Evolutionary conservation across 2,797 vertebrate species (phyloP).

Genomic region (Trachops cirrhosus): DNA sequence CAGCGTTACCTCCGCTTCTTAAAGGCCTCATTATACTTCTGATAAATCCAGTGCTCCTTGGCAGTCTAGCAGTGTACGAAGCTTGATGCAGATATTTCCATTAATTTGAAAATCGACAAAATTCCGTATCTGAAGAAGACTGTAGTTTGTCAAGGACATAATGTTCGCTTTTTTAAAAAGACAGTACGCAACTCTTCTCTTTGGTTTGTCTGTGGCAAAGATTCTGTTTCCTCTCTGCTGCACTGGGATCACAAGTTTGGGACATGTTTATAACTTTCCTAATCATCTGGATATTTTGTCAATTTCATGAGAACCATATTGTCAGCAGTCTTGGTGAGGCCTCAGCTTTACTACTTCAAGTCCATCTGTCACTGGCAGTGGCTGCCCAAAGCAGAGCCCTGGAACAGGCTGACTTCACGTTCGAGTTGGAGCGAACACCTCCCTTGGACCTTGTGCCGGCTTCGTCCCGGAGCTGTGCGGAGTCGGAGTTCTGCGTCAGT

Average conservation of each 20-base stretch:
- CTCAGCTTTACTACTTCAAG: neutral
- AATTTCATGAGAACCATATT: neutral
- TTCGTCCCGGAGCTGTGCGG: too few species aligned
- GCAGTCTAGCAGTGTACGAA: neutral
- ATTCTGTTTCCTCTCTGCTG: neutral
- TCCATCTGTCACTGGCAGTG: neutral
- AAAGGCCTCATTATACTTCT: neutral
- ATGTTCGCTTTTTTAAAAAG: neutral
- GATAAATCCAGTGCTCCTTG: neutral
- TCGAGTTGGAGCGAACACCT: neutral
- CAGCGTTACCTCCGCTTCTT: neutral
- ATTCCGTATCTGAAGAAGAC: neutral
- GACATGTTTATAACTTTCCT: neutral
- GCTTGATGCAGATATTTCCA: neutral
- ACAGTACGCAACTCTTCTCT: neutral
- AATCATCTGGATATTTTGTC: neutral
- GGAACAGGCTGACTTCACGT: too few species aligned
- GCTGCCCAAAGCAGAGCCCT: neutral
- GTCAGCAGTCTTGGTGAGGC: neutral
- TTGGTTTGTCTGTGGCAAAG: neutral
- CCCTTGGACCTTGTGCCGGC: too few species aligned
- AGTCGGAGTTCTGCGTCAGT: accelerated
- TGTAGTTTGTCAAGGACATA: neutral
- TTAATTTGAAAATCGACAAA: neutral
- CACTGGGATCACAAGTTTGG: too few species aligned